phyloP scores from a whole-genome alignment of 2,888 invertebrate genomes.

The Sarcophaga subvicina region DNA sequence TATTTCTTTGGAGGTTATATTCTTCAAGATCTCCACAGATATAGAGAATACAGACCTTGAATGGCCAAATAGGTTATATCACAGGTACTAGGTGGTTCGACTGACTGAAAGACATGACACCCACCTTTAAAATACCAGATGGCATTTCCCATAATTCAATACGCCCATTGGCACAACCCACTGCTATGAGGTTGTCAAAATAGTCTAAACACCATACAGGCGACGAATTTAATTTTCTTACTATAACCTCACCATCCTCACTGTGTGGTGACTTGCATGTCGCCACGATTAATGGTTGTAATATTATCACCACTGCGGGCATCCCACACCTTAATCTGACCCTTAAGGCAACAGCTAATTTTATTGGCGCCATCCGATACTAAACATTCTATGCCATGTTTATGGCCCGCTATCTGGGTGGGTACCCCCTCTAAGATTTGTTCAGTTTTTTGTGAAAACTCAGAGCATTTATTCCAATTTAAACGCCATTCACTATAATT shows the following conservation, averaged over 20 bases:
- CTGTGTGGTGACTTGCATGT: constrained; percentile 78
- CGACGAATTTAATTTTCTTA: constrained; percentile 81
- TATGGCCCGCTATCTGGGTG: constrained; percentile 89
- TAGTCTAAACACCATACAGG: constrained; percentile 98
- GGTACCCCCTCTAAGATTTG: constrained; percentile 81
- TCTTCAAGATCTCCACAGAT: no score
- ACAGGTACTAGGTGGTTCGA: no score
- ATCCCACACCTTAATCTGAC: constrained; percentile 96
- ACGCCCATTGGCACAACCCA: constrained; percentile 95
- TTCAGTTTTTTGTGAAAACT: constrained; percentile 78
- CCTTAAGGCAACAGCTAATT: constrained; percentile 94
- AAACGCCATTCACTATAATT: constrained; percentile 98
- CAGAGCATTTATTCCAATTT: constrained; percentile 88
- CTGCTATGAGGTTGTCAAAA: constrained; percentile 92
- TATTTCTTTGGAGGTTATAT: no score
- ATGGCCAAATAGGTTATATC: no score
- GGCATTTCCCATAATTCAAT: constrained; percentile 95
- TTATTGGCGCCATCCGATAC: constrained; percentile 93
- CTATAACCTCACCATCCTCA: constrained; percentile 74
- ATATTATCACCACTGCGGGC: constrained; percentile 92
- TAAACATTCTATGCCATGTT: constrained; percentile 95
- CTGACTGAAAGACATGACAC: constrained; percentile 78
- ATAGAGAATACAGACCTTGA: no score
- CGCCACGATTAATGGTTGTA: constrained; percentile 87
- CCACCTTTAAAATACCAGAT: constrained; percentile 90